Evolutionary conservation across 1,140 invertebrate species (phyloP).

Genomic region (Drosophila asahinai): DNA sequence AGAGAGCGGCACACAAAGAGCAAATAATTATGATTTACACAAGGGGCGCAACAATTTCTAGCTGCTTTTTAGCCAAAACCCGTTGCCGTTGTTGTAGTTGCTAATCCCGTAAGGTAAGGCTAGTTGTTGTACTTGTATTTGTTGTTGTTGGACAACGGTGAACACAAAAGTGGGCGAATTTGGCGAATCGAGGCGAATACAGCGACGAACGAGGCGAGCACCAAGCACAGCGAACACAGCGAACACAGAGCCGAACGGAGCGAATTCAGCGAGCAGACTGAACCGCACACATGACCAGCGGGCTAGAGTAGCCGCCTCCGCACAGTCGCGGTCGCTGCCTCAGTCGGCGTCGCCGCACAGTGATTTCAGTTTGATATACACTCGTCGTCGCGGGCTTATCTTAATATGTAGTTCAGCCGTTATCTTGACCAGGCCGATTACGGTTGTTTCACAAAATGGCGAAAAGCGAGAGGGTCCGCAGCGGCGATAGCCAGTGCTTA

Average conservation of each 20-base stretch:
- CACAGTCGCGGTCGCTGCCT: slow-evolving; percentile 17
- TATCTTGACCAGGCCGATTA: slow-evolving; percentile 47
- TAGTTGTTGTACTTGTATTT: slow-evolving; percentile 26
- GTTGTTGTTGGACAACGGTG: slow-evolving; percentile 22
- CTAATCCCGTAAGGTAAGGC: slow-evolving; percentile 24
- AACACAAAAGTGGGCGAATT: slow-evolving; percentile 44
- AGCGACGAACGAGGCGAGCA: slow-evolving; percentile 29
- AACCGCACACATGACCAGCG: slow-evolving; percentile 65
- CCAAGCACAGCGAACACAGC: slow-evolving; percentile 30
- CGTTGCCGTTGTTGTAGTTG: slow-evolving; percentile 17
- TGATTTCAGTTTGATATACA: slow-evolving; percentile 71
- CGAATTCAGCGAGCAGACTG: slow-evolving; percentile 77
- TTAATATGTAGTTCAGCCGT: slow-evolving; percentile 49
- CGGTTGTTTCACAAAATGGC: slow-evolving; percentile 25
- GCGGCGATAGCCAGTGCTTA: background rate
- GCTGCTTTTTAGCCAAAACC: slow-evolving; percentile 34
- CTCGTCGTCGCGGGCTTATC: slow-evolving; percentile 53
- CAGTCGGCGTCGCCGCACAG: slow-evolving; percentile 32
- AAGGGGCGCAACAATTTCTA: slow-evolving; percentile 49
- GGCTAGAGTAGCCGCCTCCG: slow-evolving; percentile 39
- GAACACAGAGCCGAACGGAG: slow-evolving; percentile 69
- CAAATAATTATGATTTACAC: slow-evolving; percentile 45
- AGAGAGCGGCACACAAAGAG: slow-evolving; percentile 23
- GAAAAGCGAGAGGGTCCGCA: slow-evolving; percentile 11
- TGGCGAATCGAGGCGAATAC: slow-evolving; percentile 29